phyloP scores from a whole-genome alignment of 2,888 invertebrate genomes.

The Chloromyia formosa region DNA sequence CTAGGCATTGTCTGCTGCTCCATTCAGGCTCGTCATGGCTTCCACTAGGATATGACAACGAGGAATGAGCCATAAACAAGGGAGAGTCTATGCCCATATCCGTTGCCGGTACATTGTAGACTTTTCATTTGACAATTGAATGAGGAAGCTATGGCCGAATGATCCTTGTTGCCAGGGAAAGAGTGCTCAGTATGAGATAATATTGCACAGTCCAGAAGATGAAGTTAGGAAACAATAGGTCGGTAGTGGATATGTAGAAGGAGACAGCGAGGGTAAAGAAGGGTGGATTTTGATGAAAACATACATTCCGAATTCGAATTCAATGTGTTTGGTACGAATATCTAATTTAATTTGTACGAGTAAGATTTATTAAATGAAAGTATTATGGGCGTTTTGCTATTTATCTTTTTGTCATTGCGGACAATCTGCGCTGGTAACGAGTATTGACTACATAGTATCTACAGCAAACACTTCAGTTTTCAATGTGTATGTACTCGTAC shows the following conservation, averaged over 20 bases:
- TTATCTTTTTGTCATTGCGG: background rate
- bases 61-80: slow-evolving; percentile 36
- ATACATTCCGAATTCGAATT: background rate
- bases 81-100: slow-evolving; percentile 28
- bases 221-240: slow-evolving; percentile 44
- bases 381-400: background rate
- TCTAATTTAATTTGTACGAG: slow-evolving; percentile 33
- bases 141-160: slow-evolving; percentile 39
- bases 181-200: slow-evolving; percentile 46
- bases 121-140: slow-evolving; percentile 40
- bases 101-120: slow-evolving; percentile 22
- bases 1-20: slow-evolving; percentile 21
- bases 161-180: slow-evolving; percentile 44
- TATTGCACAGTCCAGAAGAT: slow-evolving; percentile 43
- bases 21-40: slow-evolving; percentile 11
- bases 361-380: slow-evolving; percentile 7
- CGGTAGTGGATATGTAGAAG: background rate
- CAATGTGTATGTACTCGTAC: no score
- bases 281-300: no score
- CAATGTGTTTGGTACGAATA: slow-evolving; percentile 5
- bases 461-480: no score
- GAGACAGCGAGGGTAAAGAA: background rate
- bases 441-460: background rate
- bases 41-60: background rate
- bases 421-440: background rate